phyloP scores from a whole-genome alignment of 2,888 invertebrate species.

The Eumerus sabulonum region DNA sequence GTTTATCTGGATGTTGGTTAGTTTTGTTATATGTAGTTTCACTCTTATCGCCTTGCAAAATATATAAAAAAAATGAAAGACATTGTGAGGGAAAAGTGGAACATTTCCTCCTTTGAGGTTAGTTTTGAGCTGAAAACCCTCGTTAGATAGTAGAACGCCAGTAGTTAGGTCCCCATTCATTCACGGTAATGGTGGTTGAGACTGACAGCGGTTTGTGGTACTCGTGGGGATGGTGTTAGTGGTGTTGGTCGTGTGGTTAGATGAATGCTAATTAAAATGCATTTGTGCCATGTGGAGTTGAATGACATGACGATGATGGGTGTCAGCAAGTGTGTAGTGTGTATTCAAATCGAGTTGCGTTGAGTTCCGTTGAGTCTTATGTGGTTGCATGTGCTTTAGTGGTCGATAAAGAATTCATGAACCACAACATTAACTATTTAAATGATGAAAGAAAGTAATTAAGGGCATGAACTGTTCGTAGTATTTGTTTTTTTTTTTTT shows the following conservation, averaged over 20 bases:
- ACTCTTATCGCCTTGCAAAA: slow-evolving; percentile 42
- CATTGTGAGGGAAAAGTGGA: slow-evolving; percentile 41
- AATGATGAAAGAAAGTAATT: slow-evolving; percentile 62
- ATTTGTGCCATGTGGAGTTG: slow-evolving; percentile 65
- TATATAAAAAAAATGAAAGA: slow-evolving; percentile 25
- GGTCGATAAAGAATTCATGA: slow-evolving; percentile 48
- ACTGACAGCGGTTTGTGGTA: slow-evolving; percentile 20
- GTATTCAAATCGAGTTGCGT: slow-evolving; percentile 8
- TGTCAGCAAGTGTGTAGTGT: slow-evolving; percentile 43
- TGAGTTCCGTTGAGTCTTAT: slow-evolving; percentile 31
- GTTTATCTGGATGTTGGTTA: slow-evolving; percentile 43
- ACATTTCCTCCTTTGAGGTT: slow-evolving; percentile 62
- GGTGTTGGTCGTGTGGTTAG: slow-evolving; percentile 24
- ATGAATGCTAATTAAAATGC: slow-evolving; percentile 66
- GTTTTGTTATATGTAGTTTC: neutral
- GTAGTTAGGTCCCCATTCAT: slow-evolving; percentile 60
- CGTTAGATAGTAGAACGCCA: slow-evolving; percentile 59
- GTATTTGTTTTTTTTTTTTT: slow-evolving; percentile 14
- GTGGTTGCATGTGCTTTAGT: slow-evolving; percentile 44
- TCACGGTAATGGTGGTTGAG: slow-evolving; percentile 18
- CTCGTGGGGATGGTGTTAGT: slow-evolving; percentile 10
- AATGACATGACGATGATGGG: slow-evolving; percentile 67
- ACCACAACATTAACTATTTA: slow-evolving; percentile 10
- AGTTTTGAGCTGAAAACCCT: slow-evolving; percentile 51
- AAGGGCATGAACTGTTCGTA: slow-evolving; percentile 52